Percentiles rank a stretch among this genome's conserved stretches.
Conservation (phyloP, 2,113 vertebrate species). For the Panthera leo region DNA sequence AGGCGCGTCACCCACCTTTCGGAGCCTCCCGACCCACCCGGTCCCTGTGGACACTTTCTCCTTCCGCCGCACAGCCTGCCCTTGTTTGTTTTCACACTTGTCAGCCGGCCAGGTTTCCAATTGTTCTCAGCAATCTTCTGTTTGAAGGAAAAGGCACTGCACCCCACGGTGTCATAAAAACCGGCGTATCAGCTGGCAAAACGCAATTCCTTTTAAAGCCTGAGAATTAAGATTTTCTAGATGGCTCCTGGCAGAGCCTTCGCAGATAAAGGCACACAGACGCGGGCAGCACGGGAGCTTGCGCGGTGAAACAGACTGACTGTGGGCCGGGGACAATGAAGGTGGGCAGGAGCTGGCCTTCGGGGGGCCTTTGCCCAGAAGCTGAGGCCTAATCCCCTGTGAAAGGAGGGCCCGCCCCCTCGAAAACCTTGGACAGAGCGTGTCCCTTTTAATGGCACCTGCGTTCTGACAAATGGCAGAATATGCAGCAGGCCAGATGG, state of each 20-base stretch:
- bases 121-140: background rate
- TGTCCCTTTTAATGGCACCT: fast-evolving
- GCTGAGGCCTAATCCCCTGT: fast-evolving
- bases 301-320: background rate
- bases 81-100: background rate
- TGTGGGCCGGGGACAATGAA: background rate
- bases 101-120: background rate
- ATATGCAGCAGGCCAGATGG: too few relatives aligned
- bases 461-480: background rate
- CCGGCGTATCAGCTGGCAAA: fast-evolving
- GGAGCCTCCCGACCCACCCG: fast-evolving
- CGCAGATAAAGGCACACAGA: fast-evolving
- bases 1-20: fast-evolving
- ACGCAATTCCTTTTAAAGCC: background rate
- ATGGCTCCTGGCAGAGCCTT: background rate
- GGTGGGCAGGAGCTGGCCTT: background rate
- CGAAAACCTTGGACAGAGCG: background rate
- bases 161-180: background rate
- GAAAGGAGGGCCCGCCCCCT: fast-evolving
- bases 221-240: background rate
- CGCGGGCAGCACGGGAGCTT: background rate
- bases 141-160: background rate
- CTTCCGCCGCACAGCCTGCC: fast-evolving
- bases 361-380: background rate
- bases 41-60: fast-evolving